Conservation (phyloP, 2,113 vertebrate species). For the Calidris pugnax region DNA sequence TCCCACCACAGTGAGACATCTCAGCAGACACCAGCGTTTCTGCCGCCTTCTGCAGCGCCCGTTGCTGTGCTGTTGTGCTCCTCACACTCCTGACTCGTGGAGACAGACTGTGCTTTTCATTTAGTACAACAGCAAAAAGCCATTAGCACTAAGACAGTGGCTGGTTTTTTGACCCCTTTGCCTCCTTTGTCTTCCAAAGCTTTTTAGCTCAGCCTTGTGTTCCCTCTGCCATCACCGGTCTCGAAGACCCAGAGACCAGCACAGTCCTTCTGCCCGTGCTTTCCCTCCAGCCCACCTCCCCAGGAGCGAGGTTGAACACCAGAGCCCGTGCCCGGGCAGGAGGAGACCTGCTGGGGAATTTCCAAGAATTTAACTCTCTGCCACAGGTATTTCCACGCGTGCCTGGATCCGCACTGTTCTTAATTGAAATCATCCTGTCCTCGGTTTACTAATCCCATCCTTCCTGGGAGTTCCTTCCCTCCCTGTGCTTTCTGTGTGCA, state of each 20-base stretch:
- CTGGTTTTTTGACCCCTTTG: neutral
- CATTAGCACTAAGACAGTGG: neutral
- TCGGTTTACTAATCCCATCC: neutral
- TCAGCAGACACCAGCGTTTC: neutral
- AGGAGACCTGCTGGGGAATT: neutral
- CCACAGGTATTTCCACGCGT: neutral
- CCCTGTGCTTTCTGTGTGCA: neutral
- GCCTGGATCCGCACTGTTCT: neutral
- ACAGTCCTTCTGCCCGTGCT: neutral
- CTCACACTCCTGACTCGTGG: neutral
- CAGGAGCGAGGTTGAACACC: neutral
- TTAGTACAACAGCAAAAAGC: neutral
- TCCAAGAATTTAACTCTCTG: neutral
- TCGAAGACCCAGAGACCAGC: neutral
- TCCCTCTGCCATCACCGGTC: neutral
- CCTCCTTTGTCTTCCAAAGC: neutral
- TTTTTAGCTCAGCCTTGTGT: neutral
- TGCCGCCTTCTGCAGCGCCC: neutral
- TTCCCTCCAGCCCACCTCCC: accelerated
- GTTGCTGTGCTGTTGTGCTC: neutral
- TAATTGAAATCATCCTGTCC: neutral
- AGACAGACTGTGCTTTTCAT: neutral
- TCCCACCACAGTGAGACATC: neutral
- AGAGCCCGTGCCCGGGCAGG: neutral
- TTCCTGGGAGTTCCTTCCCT: neutral